These are phyloP conservation scores for Drosophila pruinosa DNA, from an alignment of 1,140 invertebrate genomes.

Conservation along the genomic window DNA sequence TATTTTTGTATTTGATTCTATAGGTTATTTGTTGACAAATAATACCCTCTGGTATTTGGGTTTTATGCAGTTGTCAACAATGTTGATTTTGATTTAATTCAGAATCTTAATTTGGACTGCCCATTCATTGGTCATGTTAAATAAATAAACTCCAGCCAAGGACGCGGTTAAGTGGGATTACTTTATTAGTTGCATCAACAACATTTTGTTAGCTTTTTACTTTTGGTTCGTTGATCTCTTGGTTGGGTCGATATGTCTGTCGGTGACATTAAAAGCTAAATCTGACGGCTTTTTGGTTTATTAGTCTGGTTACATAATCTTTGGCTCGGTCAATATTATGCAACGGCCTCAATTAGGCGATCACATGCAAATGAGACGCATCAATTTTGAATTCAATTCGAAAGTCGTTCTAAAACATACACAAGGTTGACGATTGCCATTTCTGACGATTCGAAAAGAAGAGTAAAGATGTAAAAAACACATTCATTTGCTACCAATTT, in stretches of 20 bases:
- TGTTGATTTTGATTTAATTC: background rate
- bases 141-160: constrained; percentile 12
- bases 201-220: constrained; percentile 1
- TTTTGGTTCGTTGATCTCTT: constrained; percentile 28
- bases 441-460: constrained; percentile 17
- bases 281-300: constrained; percentile 49
- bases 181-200: constrained; percentile 20
- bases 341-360: constrained; percentile 64
- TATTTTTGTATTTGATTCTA: background rate
- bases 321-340: constrained; percentile 65
- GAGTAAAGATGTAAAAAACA: constrained; percentile 27
- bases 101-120: constrained; percentile 7
- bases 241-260: background rate
- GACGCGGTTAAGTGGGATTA: constrained; percentile 38
- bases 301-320: constrained; percentile 63
- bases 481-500: constrained; percentile 5
- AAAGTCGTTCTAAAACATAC: constrained; percentile 63
- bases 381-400: constrained; percentile 42
- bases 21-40: constrained; percentile 3
- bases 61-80: constrained; percentile 12
- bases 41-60: background rate
- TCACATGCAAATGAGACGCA: constrained; percentile 57
- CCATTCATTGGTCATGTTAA: background rate
- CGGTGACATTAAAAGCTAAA: constrained; percentile 56
- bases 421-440: constrained; percentile 35